Conservation (phyloP, 2,113 vertebrate genomes). For the Cheirogaleus medius region DNA sequence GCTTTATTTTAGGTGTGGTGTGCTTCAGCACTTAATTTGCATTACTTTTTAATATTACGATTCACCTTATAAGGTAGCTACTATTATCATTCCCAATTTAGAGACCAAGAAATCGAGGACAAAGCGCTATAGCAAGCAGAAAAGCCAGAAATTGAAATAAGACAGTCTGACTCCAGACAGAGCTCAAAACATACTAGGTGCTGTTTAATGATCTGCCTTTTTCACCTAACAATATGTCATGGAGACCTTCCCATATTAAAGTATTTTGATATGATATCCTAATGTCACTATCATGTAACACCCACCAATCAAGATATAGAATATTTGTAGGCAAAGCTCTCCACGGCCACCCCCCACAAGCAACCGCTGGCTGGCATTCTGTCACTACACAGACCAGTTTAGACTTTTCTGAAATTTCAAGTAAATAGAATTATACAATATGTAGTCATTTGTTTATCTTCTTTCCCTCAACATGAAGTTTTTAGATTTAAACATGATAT, state of each 20-base stretch:
- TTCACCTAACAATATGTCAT: background rate
- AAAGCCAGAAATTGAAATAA: background rate
- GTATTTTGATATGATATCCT: background rate
- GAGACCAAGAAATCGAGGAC: background rate
- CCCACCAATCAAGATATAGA: background rate
- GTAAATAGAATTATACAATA: background rate
- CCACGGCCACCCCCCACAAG: background rate
- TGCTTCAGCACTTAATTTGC: background rate
- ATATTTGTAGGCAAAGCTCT: background rate
- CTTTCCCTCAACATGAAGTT: background rate
- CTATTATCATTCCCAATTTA: background rate
- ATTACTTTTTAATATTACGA: background rate
- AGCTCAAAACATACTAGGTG: background rate
- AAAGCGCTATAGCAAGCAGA: background rate
- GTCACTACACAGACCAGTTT: background rate
- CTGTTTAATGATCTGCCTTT: background rate
- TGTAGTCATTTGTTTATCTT: background rate
- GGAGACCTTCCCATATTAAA: background rate
- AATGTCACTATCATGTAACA: background rate
- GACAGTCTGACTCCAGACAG: background rate
- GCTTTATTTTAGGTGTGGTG: background rate
- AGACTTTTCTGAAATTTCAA: background rate
- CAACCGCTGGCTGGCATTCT: background rate
- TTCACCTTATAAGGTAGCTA: background rate
- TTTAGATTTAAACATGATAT: slow-evolving; percentile 23